phyloP scores from a whole-genome alignment of 1,140 invertebrate genomes.

The Drosophila arawakana region DNA sequence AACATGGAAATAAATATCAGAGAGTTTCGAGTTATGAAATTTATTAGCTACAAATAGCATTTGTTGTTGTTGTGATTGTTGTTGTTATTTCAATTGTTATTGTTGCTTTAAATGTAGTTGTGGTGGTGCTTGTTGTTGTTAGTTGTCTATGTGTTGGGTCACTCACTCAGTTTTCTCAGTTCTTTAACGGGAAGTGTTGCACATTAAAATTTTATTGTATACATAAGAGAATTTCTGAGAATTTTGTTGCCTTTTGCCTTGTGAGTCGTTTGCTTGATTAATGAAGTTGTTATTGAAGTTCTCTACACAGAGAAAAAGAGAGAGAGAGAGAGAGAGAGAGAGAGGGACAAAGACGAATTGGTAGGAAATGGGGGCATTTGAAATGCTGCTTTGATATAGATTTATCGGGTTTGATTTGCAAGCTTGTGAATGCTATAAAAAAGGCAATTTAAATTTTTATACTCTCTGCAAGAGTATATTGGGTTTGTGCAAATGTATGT shows the following conservation, averaged over 20 bases:
- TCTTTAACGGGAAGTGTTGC: constrained; percentile 49
- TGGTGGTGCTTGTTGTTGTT: constrained; percentile 18
- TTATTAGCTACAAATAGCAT: constrained; percentile 49
- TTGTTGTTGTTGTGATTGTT: constrained; percentile 21
- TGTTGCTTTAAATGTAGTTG: constrained; percentile 14
- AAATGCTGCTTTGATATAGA: constrained; percentile 8
- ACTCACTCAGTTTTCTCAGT: constrained; percentile 24
- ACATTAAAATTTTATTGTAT: constrained; percentile 56
- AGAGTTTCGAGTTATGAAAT: constrained; percentile 50
- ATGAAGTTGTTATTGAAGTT: constrained; percentile 34
- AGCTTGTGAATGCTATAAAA: constrained; percentile 16
- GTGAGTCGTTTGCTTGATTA: constrained; percentile 49
- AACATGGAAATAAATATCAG: constrained; percentile 47
- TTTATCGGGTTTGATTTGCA: constrained; percentile 39
- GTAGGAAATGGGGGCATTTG: background rate
- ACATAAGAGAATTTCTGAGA: constrained; percentile 48
- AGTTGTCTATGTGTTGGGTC: constrained; percentile 32
- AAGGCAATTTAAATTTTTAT: constrained; percentile 3
- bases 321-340: background rate
- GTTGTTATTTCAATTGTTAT: constrained; percentile 3
- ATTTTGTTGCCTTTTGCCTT: constrained; percentile 33
- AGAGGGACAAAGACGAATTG: background rate
- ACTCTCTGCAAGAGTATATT: too few relatives aligned
- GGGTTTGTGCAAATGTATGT: too few relatives aligned
- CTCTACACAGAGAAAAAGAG: too few relatives aligned